These are phyloP conservation scores for Lucilia cuprina DNA, from an alignment of 1,140 invertebrate genomes.

Conservation along the genomic window DNA sequence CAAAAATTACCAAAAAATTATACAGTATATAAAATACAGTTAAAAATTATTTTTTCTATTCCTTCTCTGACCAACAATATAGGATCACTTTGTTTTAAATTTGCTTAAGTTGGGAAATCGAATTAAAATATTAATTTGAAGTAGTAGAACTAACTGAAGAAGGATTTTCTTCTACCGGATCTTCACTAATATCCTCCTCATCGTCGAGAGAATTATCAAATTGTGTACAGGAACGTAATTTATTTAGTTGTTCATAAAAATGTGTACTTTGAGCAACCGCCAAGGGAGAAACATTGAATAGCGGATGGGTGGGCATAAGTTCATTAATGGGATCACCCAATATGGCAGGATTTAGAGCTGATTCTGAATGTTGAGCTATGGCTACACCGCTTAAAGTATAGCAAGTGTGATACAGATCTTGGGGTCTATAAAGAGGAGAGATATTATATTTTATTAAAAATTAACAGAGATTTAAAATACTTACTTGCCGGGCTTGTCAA, in stretches of 20 bases:
- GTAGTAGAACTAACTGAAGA: neutral
- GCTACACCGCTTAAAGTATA: conserved; percentile 95
- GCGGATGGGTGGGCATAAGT: conserved; percentile 70
- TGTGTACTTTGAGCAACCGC: conserved; percentile 48
- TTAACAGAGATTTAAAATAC: conserved; percentile 67
- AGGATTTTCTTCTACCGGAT: neutral
- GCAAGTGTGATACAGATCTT: conserved; percentile 96
- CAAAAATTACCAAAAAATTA: neutral
- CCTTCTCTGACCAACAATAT: neutral
- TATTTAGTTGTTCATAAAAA: conserved; percentile 44
- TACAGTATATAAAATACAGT: conserved; percentile 7
- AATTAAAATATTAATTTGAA: neutral
- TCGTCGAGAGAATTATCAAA: neutral
- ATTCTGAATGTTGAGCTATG: conserved; percentile 84
- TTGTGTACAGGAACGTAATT: conserved; percentile 15
- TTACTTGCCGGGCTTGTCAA: conserved; percentile 96
- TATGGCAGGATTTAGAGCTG: conserved; percentile 64
- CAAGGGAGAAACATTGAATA: conserved; percentile 71
- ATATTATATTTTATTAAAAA: conserved; percentile 69
- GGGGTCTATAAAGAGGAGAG: conserved; percentile 68
- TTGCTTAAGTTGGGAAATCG: neutral
- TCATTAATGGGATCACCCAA: conserved; percentile 70
- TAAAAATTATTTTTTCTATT: neutral
- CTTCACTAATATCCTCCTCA: neutral
- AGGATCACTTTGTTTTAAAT: neutral